phyloP scores from a whole-genome alignment of 2,888 invertebrate genomes.

The Diabrotica balteata region DNA sequence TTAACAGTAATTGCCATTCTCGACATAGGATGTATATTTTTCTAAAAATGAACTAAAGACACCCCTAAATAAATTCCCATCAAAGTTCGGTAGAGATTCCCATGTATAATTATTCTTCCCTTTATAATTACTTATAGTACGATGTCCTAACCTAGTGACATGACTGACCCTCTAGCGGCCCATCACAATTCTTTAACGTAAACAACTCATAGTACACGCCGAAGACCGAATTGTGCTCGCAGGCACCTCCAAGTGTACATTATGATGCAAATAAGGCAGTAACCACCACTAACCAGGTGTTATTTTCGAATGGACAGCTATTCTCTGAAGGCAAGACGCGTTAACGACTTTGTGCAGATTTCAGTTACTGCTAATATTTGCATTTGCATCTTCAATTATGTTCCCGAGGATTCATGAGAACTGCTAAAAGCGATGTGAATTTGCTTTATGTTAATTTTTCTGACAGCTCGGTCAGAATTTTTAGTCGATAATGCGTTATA shows the following conservation, averaged over 20 bases:
- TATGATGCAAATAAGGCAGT: slow-evolving; percentile 57
- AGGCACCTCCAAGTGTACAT: slow-evolving; percentile 47
- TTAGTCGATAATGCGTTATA: slow-evolving; percentile 4
- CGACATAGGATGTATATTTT: too few species aligned
- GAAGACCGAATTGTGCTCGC: slow-evolving; percentile 39
- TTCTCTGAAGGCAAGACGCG: slow-evolving; percentile 56
- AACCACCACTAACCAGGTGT: slow-evolving; percentile 58
- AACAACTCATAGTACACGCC: slow-evolving; percentile 32
- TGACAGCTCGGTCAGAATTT: slow-evolving; percentile 10
- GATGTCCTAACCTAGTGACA: slow-evolving; percentile 54
- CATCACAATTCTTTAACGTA: slow-evolving; percentile 33
- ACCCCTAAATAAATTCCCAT: slow-evolving; percentile 39
- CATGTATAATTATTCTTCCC: slow-evolving; percentile 54
- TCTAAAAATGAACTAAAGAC: too few species aligned
- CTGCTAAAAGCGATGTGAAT: slow-evolving; percentile 35
- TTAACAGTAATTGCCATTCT: too few species aligned
- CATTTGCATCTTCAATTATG: slow-evolving; percentile 49
- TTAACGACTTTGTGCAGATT: slow-evolving; percentile 56
- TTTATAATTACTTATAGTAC: slow-evolving; percentile 53
- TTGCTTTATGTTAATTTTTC: slow-evolving; percentile 31
- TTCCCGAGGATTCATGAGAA: slow-evolving; percentile 44
- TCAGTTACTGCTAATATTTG: slow-evolving; percentile 54
- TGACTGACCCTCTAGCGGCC: slow-evolving; percentile 51
- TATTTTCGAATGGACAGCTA: slow-evolving; percentile 55
- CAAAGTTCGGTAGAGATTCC: slow-evolving; percentile 34